Base-by-base conservation (phyloP, 2,888 invertebrate genomes). In the Fragum fragum region DNA sequence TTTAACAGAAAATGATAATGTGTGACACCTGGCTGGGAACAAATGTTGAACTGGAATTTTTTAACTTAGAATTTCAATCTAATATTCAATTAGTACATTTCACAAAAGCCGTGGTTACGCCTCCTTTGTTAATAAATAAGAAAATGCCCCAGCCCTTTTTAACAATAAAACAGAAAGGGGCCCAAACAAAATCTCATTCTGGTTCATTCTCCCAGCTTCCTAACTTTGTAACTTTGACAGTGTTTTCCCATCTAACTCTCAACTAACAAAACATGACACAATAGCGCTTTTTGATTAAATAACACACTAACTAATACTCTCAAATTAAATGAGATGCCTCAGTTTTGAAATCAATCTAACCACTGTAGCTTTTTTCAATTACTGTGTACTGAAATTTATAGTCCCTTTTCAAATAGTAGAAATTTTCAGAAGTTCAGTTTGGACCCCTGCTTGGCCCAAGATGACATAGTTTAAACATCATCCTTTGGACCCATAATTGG, bases 391-490 rank as follows among this genome's bases (percentile, higher is more conserved):
- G 28, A 18, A 61, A 61, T 61, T 61, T 61, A 61, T 61, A 32
- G 61, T n/a, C 29, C 2, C 29, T 61, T 61, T 61, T n/a, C 29
- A 61, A 2, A 61, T 61, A 61, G 61, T n/a, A 32, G 61, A 61
- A 61, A 61, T 61, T 29, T 61, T 61, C 29, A 32, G 3, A 2
- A 21, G 42, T 66, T 42, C 26, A 66, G 18, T n/a, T 36, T 7
- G 29, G 32, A n/a, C 42, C 66, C 66, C 66, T 66, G 42, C 26
- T 42, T 36, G 23, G 66, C 21, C 66, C 66, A 39, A 42, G 21
- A 21, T 66, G 66, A 61, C 61, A 61, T 32, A 23, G 66, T 42
- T 23, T 42, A 66, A 66, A 66, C 66, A 39, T 66, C 42, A 39
- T 66, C 26, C 42, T 23, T 66, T 36, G 42, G 66, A 9, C 0